A percentile compares a stretch with the other conserved stretches of the same genome.
Evolutionary conservation across 2,888 invertebrate species (phyloP).

Genomic region (Macrophya alboannulata): DNA sequence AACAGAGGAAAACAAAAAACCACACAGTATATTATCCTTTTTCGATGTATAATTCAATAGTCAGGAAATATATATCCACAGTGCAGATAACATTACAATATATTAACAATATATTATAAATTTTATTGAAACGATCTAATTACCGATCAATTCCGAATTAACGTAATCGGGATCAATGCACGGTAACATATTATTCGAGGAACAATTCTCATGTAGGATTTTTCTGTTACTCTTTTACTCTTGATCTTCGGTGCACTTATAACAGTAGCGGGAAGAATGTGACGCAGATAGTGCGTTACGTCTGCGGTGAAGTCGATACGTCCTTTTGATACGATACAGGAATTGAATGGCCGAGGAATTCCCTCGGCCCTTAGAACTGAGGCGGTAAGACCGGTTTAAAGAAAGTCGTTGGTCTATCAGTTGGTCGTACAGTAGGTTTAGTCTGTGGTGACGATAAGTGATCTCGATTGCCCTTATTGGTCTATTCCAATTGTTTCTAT

Average conservation of each 20-base stretch:
- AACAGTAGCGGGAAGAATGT: neutral
- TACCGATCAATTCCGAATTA: too few species aligned
- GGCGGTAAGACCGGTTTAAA: constrained; percentile 41
- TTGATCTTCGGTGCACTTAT: neutral
- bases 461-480: neutral
- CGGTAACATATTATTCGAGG: neutral
- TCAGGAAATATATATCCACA: too few species aligned
- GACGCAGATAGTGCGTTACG: constrained; percentile 24
- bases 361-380: constrained; percentile 39
- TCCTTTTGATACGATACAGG: constrained; percentile 4
- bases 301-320: constrained; percentile 14
- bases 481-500: neutral
- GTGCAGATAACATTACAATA: too few species aligned
- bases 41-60: too few species aligned
- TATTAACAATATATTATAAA: too few species aligned
- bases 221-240: neutral
- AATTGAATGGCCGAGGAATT: constrained; percentile 37
- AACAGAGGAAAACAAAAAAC: neutral
- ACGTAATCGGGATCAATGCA: too few species aligned
- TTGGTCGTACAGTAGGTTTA: neutral
- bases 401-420: constrained; percentile 40
- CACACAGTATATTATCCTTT: too few species aligned
- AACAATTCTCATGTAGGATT: neutral
- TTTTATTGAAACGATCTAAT: too few species aligned
- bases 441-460: neutral